Evolutionary conservation across 2,113 vertebrate genomes (phyloP), one percentile per base, ranked within the genome.

Genomic region (Odobenus rosmarus): DNA sequence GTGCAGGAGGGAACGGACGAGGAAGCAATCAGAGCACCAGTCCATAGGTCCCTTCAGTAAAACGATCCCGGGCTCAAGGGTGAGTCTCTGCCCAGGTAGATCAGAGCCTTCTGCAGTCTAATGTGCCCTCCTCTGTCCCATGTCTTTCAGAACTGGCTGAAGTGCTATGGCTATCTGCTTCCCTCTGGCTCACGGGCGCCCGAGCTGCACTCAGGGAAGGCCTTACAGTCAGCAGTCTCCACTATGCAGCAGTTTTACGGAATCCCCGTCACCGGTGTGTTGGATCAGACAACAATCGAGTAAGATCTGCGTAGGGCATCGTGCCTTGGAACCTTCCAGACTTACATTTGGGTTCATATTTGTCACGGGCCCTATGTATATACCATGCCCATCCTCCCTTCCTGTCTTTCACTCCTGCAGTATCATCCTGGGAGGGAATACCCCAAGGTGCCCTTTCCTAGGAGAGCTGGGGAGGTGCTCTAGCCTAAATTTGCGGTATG

Each of bases 171-270:
- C 93, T 99, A 99, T 98, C 98, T 99, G 98, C 99, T 99, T 95
- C 99, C 99, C 36, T 99, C 99, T 77, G 99, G 99, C 46, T 98
- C 99, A 31, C 98, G 99, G 36, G 99, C 99, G 1, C 99, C 99
- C 0, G 99, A 99, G 96, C 97, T 99, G 97, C 99, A 99, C 85
- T 99, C 99, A 94, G 99, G 99, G 98, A 99, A 99, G 88, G 99
- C 98, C 98, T 99, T 99, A 98, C 99, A 99, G 99, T 99, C 99
- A 0, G 99, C 99, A 14, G 99, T 99, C 96, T 99, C 99, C 77
- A 99, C 99, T 94, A 99, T 99, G 99, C 99, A 99, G 98, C 99
- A 99, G 77, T 99, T 99, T 98, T 99, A 99, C 12, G 99, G 99
- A 67, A 99, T 99, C 80, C 99, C 99, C 0, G 99, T 99, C 96